These are phyloP conservation scores for Silurus aristotelis DNA, from an alignment of 2,797 vertebrate species.

Conservation along the genomic window DNA sequence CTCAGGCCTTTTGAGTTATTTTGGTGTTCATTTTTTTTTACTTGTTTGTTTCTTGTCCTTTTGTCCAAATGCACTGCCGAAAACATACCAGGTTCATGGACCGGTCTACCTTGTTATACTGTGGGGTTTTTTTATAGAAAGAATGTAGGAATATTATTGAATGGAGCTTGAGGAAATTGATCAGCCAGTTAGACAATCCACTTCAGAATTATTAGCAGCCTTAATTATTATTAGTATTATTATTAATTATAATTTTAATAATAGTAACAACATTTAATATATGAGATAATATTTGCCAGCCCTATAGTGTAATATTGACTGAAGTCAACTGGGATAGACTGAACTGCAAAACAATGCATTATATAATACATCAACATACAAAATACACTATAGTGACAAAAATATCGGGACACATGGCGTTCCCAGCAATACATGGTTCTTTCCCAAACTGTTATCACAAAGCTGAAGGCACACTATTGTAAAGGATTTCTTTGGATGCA, in stretches of 20 bases:
- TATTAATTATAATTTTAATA: too few relatives aligned
- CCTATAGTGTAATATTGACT: neutral
- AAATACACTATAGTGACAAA: too few relatives aligned
- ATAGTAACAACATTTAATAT: neutral
- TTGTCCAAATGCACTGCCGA: neutral
- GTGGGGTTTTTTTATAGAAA: too few relatives aligned
- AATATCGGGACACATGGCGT: too few relatives aligned
- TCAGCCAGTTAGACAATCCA: neutral
- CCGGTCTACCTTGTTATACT: neutral
- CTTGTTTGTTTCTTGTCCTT: neutral
- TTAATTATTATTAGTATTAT: neutral
- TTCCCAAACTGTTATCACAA: too few relatives aligned
- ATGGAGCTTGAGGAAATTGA: neutral
- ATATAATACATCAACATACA: too few relatives aligned
- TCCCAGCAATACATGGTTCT: too few relatives aligned
- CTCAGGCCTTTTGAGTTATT: slow-evolving; percentile 47
- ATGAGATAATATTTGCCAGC: neutral
- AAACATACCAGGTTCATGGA: neutral
- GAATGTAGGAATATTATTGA: neutral
- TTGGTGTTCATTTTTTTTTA: slow-evolving; percentile 45
- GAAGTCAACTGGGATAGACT: neutral
- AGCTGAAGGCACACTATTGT: too few relatives aligned
- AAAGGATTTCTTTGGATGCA: too few relatives aligned
- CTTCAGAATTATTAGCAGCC: neutral
- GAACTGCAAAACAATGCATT: neutral